Base-by-base conservation (phyloP, 2,797 vertebrate species). In the Denticeps clupeoides region DNA sequence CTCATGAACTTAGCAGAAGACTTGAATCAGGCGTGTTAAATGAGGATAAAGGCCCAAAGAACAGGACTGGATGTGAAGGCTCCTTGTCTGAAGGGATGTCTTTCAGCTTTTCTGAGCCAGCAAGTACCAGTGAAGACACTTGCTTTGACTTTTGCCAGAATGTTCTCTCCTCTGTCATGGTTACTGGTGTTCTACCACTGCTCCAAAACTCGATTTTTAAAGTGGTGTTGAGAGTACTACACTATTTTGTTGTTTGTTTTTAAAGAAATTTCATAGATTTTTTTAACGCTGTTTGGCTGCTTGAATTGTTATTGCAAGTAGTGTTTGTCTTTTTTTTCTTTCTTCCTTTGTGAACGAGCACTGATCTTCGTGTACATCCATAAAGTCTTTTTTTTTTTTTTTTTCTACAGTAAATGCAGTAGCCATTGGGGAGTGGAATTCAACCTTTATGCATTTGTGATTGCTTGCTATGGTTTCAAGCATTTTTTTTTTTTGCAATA, bases 401-500 rank as follows among this genome's bases (percentile, higher is more conserved):
- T 7, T 4, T 37, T 18, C 37, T 37, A 37, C 33, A 37, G 33
- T 37, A 37, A 37, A 19, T 37, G 15, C 33, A 37, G 33, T 37
- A 37, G 18, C 15, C 4, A 37, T 37, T 37, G 33, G 33, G 37
- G 33, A 9, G 8, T 12, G 7, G 3, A 19, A 33, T 37, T 37
- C 16, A 15, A 37, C 13, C 33, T 37, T 33, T 37, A 37, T 18
- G 16, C 33, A 37, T 37, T 18, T n/a, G n/a, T n/a, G n/a, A 33
- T 37, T 33, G 33, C 37, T 37, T 7, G 7, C 33, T 19, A 7
- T 37, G 10, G 33, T 37, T 37, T 15, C 33, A 3, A 37, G 15
- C 33, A 7, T 37, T 37, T 25, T 25, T 9, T 33, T 37, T 33
- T 37, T 37, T 37, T 37, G 33, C 33, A 37, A 37, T 37, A 37